Evolutionary conservation across 2,797 vertebrate genomes (phyloP), one percentile per base, ranked within the genome.

Genomic region (Petrocephalus sullivani): DNA sequence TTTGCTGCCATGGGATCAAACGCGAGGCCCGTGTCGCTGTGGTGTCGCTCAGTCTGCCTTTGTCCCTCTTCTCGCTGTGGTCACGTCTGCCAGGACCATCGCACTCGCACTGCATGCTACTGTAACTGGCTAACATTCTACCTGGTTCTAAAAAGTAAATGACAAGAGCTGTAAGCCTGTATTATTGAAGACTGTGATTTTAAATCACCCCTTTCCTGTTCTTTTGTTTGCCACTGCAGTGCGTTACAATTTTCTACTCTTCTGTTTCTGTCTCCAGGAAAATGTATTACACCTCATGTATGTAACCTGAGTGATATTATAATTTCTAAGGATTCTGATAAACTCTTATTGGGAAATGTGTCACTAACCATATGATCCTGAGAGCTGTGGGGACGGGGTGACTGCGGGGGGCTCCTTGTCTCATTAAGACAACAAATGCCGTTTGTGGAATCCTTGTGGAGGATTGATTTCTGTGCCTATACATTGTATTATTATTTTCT

Each of bases 1-100:
- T 92, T 88, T 23, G 51, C 75, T 88, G 64, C 90, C 88, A 90
- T 91, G 92, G 92, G 91, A 92, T 92, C 91, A 92, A 87, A 61
- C 60, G 64, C 60, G 88, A 49, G 87, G 87, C 91, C 90, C 90
- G 89, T 89, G 88, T 86, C 89, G 88, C 92, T 92, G 91, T 87
- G 41, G 14, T 91, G 89, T 91, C 89, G 88, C 87, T 90, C 87
- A 78, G 49, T 28, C 86, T 89, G 78, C 71, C 87, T 86, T 88
- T 71, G 60, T 87, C 87, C 67, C 49, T 85, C 87, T 67, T 89
- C 87, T 86, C 58, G 16, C 83, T 89, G 86, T 81, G 61, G 33
- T 89, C 87, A 87, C 49, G 54, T 86, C 87, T 87, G 89, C 91
- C 23, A 61, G 56, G 6, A 56, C 37, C 54, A 41, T 8, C 37